Percentiles rank a stretch among this genome's conserved stretches.
phyloP scores from a whole-genome alignment of 2,113 vertebrate species.

The Myotis yumanensis region DNA sequence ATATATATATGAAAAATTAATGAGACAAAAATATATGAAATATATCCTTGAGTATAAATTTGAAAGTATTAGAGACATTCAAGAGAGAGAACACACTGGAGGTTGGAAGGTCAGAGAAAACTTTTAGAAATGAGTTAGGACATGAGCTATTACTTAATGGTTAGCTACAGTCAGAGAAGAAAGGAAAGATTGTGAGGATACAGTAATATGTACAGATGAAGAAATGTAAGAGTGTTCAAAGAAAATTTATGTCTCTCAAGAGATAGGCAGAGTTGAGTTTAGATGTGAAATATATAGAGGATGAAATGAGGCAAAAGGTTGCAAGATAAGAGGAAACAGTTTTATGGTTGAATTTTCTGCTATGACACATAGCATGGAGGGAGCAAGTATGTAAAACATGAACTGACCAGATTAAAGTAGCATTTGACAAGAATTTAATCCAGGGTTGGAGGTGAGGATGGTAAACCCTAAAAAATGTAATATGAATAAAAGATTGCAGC shows the following conservation, averaged over 20 bases:
- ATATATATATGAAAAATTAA: background rate
- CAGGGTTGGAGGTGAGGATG: background rate
- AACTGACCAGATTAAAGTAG: background rate
- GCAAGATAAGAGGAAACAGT: background rate
- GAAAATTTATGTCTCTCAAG: background rate
- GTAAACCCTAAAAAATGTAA: background rate
- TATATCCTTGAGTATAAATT: background rate
- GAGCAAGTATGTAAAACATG: background rate
- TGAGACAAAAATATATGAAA: background rate
- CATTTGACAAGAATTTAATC: background rate
- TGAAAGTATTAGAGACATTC: background rate
- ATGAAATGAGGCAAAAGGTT: background rate
- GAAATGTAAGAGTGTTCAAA: background rate
- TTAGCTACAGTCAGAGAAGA: background rate
- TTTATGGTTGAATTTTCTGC: background rate
- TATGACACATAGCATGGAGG: background rate
- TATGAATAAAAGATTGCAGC: background rate
- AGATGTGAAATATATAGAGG: background rate
- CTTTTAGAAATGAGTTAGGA: background rate
- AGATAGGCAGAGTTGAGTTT: background rate
- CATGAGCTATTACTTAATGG: background rate
- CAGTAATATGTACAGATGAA: background rate
- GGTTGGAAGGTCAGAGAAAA: background rate
- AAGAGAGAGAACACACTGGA: background rate
- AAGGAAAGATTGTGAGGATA: background rate